phyloP scores from a whole-genome alignment of 2,113 vertebrate species.

The Solea solea region DNA sequence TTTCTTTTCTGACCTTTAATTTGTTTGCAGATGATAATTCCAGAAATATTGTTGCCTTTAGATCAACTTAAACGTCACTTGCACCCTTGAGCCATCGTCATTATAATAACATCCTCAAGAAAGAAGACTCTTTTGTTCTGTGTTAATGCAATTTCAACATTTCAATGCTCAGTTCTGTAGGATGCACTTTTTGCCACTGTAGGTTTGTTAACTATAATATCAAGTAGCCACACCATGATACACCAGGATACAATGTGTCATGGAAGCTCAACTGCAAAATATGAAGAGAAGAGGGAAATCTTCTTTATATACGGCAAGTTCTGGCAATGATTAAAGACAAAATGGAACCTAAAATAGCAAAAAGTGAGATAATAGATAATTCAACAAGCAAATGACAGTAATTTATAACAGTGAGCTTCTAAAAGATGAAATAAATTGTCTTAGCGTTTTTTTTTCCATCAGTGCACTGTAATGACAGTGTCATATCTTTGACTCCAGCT shows the following conservation, averaged over 20 bases:
- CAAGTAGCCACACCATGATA: background rate
- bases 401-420: constrained; percentile 59
- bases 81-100: background rate
- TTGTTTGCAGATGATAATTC: constrained; percentile 23
- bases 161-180: background rate
- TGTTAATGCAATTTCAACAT: constrained; percentile 6
- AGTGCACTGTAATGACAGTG: constrained; percentile 62
- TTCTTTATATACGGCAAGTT: constrained; percentile 27
- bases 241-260: constrained; percentile 9
- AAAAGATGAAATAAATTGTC: constrained; percentile 69
- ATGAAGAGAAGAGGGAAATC: constrained; percentile 29
- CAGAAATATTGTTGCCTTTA: constrained; percentile 17
- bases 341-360: constrained; percentile 60
- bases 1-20: background rate
- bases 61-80: constrained; percentile 13
- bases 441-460: constrained; percentile 42
- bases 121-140: background rate
- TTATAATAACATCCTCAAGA: constrained; percentile 14
- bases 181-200: background rate
- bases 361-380: constrained; percentile 64
- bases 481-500: constrained; percentile 65
- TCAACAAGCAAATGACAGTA: constrained; percentile 67
- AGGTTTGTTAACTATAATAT: constrained; percentile 17
- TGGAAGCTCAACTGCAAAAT: constrained; percentile 19
- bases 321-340: constrained; percentile 47